Percentiles rank a stretch among this genome's conserved stretches.
Conservation (phyloP, 1,140 invertebrate genomes). For the Penaeus indicus region DNA sequence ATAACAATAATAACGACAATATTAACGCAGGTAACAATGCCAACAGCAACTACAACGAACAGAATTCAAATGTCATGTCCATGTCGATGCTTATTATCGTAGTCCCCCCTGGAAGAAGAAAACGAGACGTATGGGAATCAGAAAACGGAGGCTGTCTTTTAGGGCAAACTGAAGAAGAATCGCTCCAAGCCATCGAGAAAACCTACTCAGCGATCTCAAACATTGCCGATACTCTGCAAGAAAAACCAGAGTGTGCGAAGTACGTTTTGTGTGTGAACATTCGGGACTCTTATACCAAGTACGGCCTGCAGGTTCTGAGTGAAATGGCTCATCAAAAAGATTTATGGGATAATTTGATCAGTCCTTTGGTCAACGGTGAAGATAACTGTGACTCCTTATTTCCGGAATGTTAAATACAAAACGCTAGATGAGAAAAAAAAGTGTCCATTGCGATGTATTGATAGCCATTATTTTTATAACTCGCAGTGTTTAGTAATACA, state of each 20-base stretch:
- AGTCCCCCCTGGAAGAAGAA: neutral
- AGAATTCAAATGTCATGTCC: constrained; percentile 12
- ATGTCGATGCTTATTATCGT: constrained; percentile 29
- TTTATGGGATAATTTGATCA: neutral
- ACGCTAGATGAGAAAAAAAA: neutral
- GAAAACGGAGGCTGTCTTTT: neutral
- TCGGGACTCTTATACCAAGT: neutral
- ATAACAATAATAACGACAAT: no score
- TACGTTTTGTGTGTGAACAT: neutral
- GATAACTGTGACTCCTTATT: neutral
- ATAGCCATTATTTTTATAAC: neutral
- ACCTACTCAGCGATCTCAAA: neutral
- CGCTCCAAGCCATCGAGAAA: neutral
- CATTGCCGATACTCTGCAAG: neutral
- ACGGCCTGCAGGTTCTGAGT: neutral
- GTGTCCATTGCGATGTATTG: neutral
- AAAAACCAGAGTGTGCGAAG: neutral
- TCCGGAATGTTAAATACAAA: neutral
- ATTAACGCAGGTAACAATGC: neutral
- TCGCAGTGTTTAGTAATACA: neutral
- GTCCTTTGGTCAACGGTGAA: neutral
- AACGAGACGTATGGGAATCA: neutral
- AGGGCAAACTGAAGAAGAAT: neutral
- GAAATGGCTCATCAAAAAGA: neutral
- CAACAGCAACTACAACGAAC: constrained; percentile 41